A percentile compares a stretch with the other conserved stretches of the same genome.
These are phyloP conservation scores for Ooceraea biroi DNA, from an alignment of 1,140 invertebrate genomes.

Conservation along the genomic window DNA sequence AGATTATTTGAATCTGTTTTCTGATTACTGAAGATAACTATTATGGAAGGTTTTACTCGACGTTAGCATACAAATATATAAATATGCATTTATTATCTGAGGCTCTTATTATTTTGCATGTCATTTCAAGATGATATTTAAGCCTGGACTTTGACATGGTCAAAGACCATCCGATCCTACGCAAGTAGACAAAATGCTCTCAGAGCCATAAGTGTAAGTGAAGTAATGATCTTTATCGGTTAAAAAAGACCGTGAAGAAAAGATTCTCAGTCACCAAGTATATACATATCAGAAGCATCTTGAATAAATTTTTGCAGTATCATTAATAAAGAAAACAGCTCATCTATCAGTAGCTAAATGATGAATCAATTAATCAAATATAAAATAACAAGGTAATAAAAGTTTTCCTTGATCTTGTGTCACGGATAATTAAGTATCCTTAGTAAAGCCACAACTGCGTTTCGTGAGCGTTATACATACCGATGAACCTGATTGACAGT, in stretches of 20 bases:
- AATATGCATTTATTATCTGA: neutral
- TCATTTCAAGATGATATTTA: neutral
- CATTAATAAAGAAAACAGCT: neutral
- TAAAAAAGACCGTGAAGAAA: neutral
- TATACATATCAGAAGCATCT: neutral
- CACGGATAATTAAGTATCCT: slow-evolving; percentile 65
- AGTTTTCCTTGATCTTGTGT: slow-evolving; percentile 19
- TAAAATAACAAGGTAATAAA: slow-evolving; percentile 14
- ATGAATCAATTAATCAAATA: slow-evolving; percentile 27
- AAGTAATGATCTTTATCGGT: neutral
- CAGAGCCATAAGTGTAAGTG: neutral
- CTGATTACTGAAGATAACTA: too few species aligned
- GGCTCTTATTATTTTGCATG: neutral
- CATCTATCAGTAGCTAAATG: neutral
- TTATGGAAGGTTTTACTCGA: too few species aligned
- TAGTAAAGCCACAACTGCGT: slow-evolving; percentile 76
- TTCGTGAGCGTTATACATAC: slow-evolving; percentile 81
- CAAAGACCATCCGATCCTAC: neutral
- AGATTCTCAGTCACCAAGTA: neutral
- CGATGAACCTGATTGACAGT: slow-evolving; percentile 84
- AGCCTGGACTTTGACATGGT: neutral
- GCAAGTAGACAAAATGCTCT: neutral
- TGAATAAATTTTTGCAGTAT: neutral
- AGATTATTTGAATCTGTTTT: too few species aligned
- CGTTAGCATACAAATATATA: neutral